Evolutionary conservation across 2,113 vertebrate species (phyloP), one percentile per base, ranked within the genome.

Genomic region (Burhinus bistriatus): DNA sequence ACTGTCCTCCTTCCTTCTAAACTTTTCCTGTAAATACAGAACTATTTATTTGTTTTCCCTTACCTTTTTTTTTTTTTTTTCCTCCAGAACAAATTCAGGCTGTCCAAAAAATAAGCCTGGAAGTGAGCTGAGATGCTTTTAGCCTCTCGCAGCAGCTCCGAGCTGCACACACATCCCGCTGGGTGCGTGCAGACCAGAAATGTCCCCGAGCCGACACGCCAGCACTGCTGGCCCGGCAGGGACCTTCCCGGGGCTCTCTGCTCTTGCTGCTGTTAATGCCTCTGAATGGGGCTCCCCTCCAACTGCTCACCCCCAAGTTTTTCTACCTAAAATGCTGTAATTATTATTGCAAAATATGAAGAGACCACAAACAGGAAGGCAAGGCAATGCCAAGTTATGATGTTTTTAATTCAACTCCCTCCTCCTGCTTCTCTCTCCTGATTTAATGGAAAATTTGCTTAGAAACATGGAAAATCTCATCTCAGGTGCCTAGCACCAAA

Each of bases 121-220:
- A 55, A 61, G 49, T 10, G 36, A 79, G 44, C 22, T 70, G 87
- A 69, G 71, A 45, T 80, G 85, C 45, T 66, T 27, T 88, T 11
- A 83, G 81, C 26, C 12, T 93, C 20, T 68, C 23, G 42, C 61
- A 90, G 73, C 52, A 62, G 19, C 49, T 93, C 71, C 0, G 0
- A 81, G 80, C 65, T 62, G 29, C 54, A 16, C 34, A 34, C 7
- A 12, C 42, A 18, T 58, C 70, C 62, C 21, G 0, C 15, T 25
- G 71, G 40, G 36, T 83, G 10, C 27, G 1, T 1, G 13, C 36
- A 62, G 36, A 59, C 3, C 75, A 57, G 68, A 72, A 77, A 32
- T 5, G 4, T 87, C 45, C 64, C 45, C 0, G 0, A 79, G 65
- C 47, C 0, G 2, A 72, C 22, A 8, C 2, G 0, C 15, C 1